These are phyloP conservation scores for Napeogenes inachia DNA, from an alignment of 2,888 invertebrate genomes.

Conservation along the genomic window DNA sequence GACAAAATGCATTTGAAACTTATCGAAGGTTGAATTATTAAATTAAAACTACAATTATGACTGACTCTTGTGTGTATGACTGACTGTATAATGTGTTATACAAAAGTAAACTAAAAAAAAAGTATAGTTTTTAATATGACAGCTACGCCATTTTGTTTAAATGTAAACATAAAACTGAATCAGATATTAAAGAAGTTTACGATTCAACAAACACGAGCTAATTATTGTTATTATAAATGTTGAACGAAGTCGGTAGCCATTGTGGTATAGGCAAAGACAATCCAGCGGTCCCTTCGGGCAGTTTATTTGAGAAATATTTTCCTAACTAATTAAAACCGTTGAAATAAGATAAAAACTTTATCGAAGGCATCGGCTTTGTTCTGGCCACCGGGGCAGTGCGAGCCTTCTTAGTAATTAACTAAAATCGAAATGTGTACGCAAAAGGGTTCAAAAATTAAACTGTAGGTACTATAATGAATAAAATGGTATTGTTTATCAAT, in stretches of 20 bases:
- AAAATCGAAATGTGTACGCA: constrained; percentile 40
- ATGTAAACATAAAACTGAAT: neutral
- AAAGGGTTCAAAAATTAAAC: constrained; percentile 14
- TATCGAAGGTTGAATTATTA: too few species aligned
- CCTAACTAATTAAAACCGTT: constrained; percentile 78
- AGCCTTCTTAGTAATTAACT: constrained; percentile 71
- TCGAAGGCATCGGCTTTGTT: constrained; percentile 75
- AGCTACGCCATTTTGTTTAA: neutral
- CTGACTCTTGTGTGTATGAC: too few species aligned
- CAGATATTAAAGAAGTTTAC: constrained; percentile 1
- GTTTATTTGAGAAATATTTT: constrained; percentile 75
- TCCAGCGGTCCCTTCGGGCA: constrained; percentile 53
- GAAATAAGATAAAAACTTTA: constrained; percentile 75
- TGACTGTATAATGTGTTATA: too few species aligned
- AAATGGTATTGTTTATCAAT: too few species aligned
- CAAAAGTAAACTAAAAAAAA: too few species aligned
- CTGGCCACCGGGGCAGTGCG: constrained; percentile 58
- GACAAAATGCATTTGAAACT: too few species aligned
- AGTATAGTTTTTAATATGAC: too few species aligned
- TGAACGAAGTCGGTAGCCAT: constrained; percentile 63
- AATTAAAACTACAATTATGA: too few species aligned
- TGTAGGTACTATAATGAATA: constrained; percentile 1
- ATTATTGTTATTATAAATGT: constrained; percentile 59
- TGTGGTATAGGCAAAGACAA: constrained; percentile 66
- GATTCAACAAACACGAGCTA: constrained; percentile 51